These are phyloP conservation scores for Corythornis madagascariensis DNA, from an alignment of 2,113 vertebrate species.

Conservation along the genomic window DNA sequence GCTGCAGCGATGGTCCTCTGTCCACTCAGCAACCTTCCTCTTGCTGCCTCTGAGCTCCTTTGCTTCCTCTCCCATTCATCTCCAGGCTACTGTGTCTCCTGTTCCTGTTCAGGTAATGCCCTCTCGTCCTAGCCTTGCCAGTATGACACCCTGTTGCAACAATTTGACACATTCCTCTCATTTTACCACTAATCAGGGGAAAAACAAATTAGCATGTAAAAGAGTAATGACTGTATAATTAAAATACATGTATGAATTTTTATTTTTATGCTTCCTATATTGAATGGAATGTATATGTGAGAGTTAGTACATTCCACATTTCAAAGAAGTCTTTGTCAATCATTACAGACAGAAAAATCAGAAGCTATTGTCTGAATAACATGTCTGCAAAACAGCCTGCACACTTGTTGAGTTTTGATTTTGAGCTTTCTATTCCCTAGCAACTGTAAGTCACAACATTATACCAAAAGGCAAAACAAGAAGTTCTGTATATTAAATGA, in stretches of 20 bases:
- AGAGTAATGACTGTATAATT: background rate
- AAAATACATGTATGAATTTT: background rate
- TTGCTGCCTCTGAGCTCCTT: background rate
- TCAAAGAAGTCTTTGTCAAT: background rate
- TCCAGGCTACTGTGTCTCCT: background rate
- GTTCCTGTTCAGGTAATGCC: too few relatives aligned
- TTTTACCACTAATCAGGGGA: background rate
- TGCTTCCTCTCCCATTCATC: fast-evolving
- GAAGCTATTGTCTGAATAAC: background rate
- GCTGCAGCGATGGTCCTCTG: background rate
- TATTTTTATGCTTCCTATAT: background rate
- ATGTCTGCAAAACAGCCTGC: background rate
- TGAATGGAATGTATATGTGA: background rate
- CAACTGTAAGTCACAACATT: slow-evolving; percentile 29
- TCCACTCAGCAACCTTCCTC: too few relatives aligned
- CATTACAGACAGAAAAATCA: background rate
- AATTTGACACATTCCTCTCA: background rate
- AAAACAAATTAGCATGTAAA: background rate
- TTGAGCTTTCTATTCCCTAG: slow-evolving; percentile 14
- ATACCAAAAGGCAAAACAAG: background rate
- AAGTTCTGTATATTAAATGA: background rate
- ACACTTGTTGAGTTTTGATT: background rate
- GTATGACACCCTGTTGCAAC: background rate
- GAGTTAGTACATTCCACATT: background rate
- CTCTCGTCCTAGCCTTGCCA: too few relatives aligned